Evolutionary conservation across 2,888 invertebrate species (phyloP), one percentile per base, ranked within the genome.

Genomic region (Aradus depressus): DNA sequence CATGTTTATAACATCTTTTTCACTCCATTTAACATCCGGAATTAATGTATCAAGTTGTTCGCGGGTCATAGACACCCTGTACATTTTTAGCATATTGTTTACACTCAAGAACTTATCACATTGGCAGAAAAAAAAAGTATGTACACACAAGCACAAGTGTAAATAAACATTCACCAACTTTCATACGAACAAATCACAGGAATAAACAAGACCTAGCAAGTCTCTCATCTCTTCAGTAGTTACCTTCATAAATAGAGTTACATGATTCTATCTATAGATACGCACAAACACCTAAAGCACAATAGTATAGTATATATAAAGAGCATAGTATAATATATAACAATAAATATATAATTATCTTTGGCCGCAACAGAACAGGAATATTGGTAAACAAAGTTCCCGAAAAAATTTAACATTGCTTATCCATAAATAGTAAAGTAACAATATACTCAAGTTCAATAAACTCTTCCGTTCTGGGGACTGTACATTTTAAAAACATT

Each of bases 331-430:
- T 41, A 41, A 44, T 44, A 44, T 21, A 28, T 28, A 44, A 26
- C 35, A 47, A 47, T 47, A 47, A 47, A 54, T 52, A 54, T 52
- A 52, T 41, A 50, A 48, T 55, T 52, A 55, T 52, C 50, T 54
- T 54, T 54, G 50, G 54, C 50, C 51, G 42, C 51, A 54, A 54
- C 54, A 51, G 45, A 54, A 54, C 54, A 54, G 54, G 51, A 54
- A 54, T 54, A 50, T 38, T 50, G 41, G 44, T 44, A 44, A 44
- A 44, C 44, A 35, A 44, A 22, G 18, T 31, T 31, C 35, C 31
- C 32, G 32, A 22, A 34, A 34, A 34, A 34, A 44, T 35, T 44
- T 34, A 44, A 44, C 34, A 44, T 32, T 22, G 35, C 34, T 44
- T 44, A 23, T 34, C 21, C 31, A 10, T 28, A 10, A 10, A 10